Base-by-base conservation (phyloP, 2,113 vertebrate species). In the Elephas maximus region DNA sequence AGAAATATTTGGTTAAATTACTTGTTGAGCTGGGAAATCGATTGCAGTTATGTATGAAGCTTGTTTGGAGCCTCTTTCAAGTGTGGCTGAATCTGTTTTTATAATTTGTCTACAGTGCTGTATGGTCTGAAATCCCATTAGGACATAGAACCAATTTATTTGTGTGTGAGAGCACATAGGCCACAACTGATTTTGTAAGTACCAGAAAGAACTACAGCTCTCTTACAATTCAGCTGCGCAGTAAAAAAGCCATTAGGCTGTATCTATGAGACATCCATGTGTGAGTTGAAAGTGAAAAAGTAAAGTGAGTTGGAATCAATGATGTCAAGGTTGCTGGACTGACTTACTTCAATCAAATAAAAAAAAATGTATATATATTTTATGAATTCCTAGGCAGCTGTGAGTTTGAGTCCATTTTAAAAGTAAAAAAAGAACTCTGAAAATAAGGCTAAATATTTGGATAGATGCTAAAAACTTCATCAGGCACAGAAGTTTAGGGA, bases 1-100 rank as follows among this genome's bases (percentile, higher is more conserved):
- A 88, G 81, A 94, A 95, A 92, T 90, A 62, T 73, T 96, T 91
- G 57, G 45, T 78, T 90, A 91, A 87, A 94, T 94, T 93, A 86
- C 14, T 90, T 57, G 53, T 81, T 83, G 78, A 89, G 9, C 69
- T 94, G 63, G 45, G 45, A 95, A 95, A 94, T 96, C 0, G 1
- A 85, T 95, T 92, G 51, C 14, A 73, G 2, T 91, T 94, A 71
- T 37, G 48, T 65, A 12, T 80, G 60, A 80, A 93, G 44, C 93
- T 93, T 97, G 30, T 90, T 91, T 73, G 85, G 53, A 9, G 10
- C 18, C 4, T 51, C 53, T 94, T 93, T 90, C 57, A 88, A 90
- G 28, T 92, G 62, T 33, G 69, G 65, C 57, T 90, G n/a, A 86
- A 76, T 93, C 74, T 96, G 30, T 89, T 94, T 95, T 69, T 95